Conservation (phyloP, 2,797 vertebrate genomes). For the Lates japonicus region DNA sequence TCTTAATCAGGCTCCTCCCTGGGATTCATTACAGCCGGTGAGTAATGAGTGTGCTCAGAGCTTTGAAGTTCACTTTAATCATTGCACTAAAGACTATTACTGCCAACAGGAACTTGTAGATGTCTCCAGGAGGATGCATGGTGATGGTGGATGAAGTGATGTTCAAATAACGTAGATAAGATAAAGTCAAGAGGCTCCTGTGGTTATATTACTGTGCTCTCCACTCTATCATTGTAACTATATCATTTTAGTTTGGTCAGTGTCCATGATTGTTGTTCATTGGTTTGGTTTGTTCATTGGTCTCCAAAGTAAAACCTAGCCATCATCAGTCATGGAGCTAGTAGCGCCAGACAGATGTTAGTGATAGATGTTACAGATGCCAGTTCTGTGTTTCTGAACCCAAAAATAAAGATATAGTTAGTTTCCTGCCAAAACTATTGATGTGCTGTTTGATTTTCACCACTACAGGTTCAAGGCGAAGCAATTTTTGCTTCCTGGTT, state of each 20-base stretch:
- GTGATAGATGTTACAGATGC: background rate
- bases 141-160: conserved; percentile 41
- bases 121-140: conserved; percentile 76
- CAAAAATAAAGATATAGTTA: background rate
- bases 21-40: conserved; percentile 87
- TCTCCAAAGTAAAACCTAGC: no score
- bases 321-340: background rate
- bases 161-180: conserved; percentile 35
- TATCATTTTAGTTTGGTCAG: background rate
- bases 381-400: background rate
- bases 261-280: background rate
- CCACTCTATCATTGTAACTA: background rate
- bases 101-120: conserved; percentile 85
- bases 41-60: conserved; percentile 85
- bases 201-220: conserved; percentile 9
- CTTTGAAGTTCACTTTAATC: conserved; percentile 89
- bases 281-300: no score
- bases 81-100: conserved; percentile 85
- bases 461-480: background rate
- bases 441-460: background rate
- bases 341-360: background rate
- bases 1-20: conserved; percentile 84
- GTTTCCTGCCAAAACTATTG: background rate
- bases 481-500: background rate
- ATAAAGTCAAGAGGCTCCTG: conserved; percentile 32